Conservation (phyloP, 2,888 invertebrate genomes). For the Torymus texanus region DNA sequence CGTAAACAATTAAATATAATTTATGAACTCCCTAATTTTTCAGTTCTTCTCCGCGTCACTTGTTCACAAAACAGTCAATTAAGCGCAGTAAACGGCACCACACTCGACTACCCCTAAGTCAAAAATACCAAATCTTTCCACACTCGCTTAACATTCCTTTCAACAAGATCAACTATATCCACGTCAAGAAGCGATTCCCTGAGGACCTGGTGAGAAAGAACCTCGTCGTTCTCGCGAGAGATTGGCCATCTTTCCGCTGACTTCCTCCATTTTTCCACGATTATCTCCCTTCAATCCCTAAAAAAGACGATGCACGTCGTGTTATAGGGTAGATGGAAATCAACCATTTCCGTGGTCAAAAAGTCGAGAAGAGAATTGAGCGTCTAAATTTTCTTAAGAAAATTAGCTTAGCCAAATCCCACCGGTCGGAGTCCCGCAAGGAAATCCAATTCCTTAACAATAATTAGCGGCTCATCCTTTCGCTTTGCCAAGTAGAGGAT, state of each 20-base stretch:
- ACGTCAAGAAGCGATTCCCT: conserved; percentile 6
- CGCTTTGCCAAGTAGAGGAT: neutral
- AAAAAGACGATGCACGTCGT: neutral
- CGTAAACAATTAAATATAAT: too few relatives aligned
- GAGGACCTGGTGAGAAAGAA: conserved; percentile 29
- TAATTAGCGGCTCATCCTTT: conserved; percentile 44
- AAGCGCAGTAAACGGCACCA: neutral
- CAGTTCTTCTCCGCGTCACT: too few relatives aligned
- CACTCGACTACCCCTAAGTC: neutral
- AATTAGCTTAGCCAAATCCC: conserved; percentile 44
- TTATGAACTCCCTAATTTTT: too few relatives aligned
- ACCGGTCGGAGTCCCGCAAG: neutral
- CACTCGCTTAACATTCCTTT: neutral
- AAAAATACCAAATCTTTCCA: too few relatives aligned
- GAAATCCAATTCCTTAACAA: conserved; percentile 47
- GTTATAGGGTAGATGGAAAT: conserved; percentile 14
- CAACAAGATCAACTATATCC: too few relatives aligned
- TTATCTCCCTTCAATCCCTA: conserved; percentile 22
- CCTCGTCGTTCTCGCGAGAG: conserved; percentile 31
- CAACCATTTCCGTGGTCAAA: conserved; percentile 13
- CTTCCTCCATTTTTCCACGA: conserved; percentile 37
- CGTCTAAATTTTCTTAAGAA: neutral
- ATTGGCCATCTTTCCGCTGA: conserved; percentile 46
- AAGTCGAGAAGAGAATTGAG: neutral
- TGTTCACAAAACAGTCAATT: too few relatives aligned